phyloP scores from a whole-genome alignment of 2,113 vertebrate species.

The Steatornis caripensis region DNA sequence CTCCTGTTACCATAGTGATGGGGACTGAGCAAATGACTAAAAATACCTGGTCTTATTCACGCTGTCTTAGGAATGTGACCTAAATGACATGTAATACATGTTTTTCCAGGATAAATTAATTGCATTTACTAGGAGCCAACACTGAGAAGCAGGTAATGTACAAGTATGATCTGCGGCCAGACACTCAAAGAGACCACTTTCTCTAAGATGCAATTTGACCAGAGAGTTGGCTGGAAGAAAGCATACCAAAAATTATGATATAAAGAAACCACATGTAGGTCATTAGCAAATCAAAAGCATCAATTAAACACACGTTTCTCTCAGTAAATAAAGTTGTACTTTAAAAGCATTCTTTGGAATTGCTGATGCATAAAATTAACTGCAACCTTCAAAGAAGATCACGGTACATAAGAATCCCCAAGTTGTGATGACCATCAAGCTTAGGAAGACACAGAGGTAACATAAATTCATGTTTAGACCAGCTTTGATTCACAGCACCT shows the following conservation, averaged over 20 bases:
- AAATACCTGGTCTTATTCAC: slow-evolving; percentile 67
- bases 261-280: not conserved
- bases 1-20: slow-evolving; percentile 70
- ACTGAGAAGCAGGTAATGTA: not conserved
- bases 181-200: not conserved
- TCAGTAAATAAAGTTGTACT: not conserved
- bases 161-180: not conserved
- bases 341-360: not conserved
- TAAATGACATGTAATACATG: slow-evolving; percentile 22
- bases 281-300: not conserved
- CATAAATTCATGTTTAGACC: not conserved
- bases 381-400: not conserved
- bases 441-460: not conserved
- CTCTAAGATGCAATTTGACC: not conserved
- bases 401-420: not conserved
- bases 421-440: not conserved
- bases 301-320: not conserved
- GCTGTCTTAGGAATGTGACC: slow-evolving; percentile 61
- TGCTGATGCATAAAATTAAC: not conserved
- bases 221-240: not conserved
- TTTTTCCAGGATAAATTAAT: slow-evolving; percentile 22
- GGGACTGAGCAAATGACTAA: slow-evolving; percentile 49
- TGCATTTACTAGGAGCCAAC: not conserved
- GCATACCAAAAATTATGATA: not conserved
- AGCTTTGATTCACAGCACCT: not conserved